Evolutionary conservation across 2,888 invertebrate genomes (phyloP), one percentile per base, ranked within the genome.

Genomic region (Syrphus vitripennis): DNA sequence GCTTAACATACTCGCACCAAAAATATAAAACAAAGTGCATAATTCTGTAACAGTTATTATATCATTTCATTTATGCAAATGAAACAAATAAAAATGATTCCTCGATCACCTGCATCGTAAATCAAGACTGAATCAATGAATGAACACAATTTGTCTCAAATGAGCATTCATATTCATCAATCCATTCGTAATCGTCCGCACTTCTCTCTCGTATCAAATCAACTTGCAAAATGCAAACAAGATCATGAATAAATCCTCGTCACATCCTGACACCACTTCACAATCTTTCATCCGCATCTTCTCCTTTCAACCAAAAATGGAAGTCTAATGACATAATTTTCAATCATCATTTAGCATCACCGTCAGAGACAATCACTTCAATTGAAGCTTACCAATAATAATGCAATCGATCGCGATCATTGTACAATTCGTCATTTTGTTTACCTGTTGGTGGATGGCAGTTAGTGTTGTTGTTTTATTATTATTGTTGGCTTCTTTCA

Each of bases 281-380:
- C 50, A 71, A 77, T 77, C 50, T 24, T 42, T 50, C 31, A 31
- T 63, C 29, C 50, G n/a, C n/a, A 65, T 72, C 72, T 29, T 72
- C 63, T 61, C 42, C 24, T 12, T 42, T 45, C 55, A 50, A 6
- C 67, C 78, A 26, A 78, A 83, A 79, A 75, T 40, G 83, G 83
- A 70, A 57, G 48, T 48, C 37, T 75, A 79, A 79, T 83, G 83
- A 75, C 83, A 83, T 83, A 74, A 83, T 83, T 83, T 70, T 70
- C 79, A 74, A 61, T 83, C 83, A 83, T 74, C 83, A 77, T 70
- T 69, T 34, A 57, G 53, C 29, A 21, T 34, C 12, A 34, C 34
- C 10, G 12, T 26, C 24, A 57, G 57, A 40, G 55, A 45, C 75
- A 81, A 81, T 76, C 77, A 77, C 55, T 61, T 71, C 76, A 57